Conservation (phyloP, 2,888 invertebrate genomes). For the Galerucella pusilla region DNA sequence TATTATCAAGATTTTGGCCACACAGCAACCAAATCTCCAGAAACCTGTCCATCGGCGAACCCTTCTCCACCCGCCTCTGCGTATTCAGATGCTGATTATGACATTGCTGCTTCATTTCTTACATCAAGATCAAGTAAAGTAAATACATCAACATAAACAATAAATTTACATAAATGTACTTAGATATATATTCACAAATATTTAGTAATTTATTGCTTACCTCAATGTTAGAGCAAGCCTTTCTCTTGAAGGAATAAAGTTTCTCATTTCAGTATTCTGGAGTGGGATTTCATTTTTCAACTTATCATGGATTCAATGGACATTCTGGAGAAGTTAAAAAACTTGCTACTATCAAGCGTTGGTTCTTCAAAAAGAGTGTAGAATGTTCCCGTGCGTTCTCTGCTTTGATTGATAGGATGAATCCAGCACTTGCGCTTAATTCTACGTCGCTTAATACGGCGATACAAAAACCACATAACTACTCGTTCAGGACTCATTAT, state of each 20-base stretch:
- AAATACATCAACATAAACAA: too few relatives aligned
- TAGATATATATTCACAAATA: too few relatives aligned
- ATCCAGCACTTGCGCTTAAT: slow-evolving; percentile 21
- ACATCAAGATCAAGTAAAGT: too few relatives aligned
- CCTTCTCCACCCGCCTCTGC: slow-evolving; percentile 15
- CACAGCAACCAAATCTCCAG: slow-evolving; percentile 16
- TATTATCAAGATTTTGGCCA: slow-evolving; percentile 16
- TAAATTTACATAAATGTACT: too few relatives aligned
- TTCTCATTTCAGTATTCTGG: slow-evolving; percentile 27
- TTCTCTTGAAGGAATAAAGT: slow-evolving; percentile 11
- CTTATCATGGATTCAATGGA: slow-evolving; percentile 19
- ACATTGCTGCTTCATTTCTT: too few relatives aligned
- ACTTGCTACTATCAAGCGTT: slow-evolving; percentile 16
- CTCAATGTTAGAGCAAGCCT: slow-evolving; percentile 18
- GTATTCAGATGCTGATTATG: not conserved
- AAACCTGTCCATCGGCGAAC: slow-evolving; percentile 3
- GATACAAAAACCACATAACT: slow-evolving; percentile 15
- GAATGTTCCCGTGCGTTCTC: slow-evolving; percentile 23
- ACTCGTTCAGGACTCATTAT: slow-evolving; percentile 20
- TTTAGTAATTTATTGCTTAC: slow-evolving; percentile 5
- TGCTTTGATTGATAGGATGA: slow-evolving; percentile 28
- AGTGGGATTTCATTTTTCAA: slow-evolving; percentile 19
- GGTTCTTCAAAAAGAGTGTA: slow-evolving; percentile 26
- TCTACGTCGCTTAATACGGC: slow-evolving; percentile 18
- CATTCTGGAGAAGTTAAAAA: slow-evolving; percentile 21